Evolutionary conservation across 2,113 vertebrate genomes (phyloP), one percentile per base, ranked within the genome.

Genomic region (Catharus minimus): DNA sequence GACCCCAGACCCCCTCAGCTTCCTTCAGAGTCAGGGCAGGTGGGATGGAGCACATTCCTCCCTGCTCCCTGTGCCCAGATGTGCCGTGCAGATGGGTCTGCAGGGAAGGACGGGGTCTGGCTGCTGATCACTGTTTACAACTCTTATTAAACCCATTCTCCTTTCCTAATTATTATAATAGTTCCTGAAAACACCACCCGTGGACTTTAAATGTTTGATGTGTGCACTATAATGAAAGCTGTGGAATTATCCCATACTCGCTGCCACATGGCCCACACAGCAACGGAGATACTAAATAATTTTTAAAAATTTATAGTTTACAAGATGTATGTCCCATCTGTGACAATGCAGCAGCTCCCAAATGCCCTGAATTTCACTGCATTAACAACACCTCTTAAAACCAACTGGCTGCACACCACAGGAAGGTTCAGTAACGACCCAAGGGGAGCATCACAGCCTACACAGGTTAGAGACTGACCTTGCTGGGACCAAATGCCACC

Each of bases 241-340:
- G 66, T 39, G 52, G 86, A 93, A 94, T 93, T 86, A 91, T 74
- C 83, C 88, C 11, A 27, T 28, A 52, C 83, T 94, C 0, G 1
- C 75, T 87, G 94, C 93, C 92, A 80, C 94, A 95, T 87, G 93
- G 94, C 92, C 87, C 86, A 75, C 88, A 65, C 43, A 81, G 92
- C 87, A 88, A 64, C 5, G 28, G 74, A 87, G 72, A 83, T 32
- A 61, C 67, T 87, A 78, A 95, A 96, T 95, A 86, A 95, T 94
- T 96, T 96, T 92, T 52, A 94, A 95, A 96, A 89, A 96, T 93
- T 93, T 94, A 96, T 96, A 75, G 92, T 92, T 91, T 82, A 74
- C 85, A 85, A 94, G 94, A 96, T 85, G 5, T 87, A 96, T 95
- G 86, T 80, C 94, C 96, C 95, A 96, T 96, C 95, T 96, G 95